These are phyloP conservation scores for Leucoraja erinaceus DNA, from an alignment of 2,113 vertebrate genomes.

Conservation along the genomic window DNA sequence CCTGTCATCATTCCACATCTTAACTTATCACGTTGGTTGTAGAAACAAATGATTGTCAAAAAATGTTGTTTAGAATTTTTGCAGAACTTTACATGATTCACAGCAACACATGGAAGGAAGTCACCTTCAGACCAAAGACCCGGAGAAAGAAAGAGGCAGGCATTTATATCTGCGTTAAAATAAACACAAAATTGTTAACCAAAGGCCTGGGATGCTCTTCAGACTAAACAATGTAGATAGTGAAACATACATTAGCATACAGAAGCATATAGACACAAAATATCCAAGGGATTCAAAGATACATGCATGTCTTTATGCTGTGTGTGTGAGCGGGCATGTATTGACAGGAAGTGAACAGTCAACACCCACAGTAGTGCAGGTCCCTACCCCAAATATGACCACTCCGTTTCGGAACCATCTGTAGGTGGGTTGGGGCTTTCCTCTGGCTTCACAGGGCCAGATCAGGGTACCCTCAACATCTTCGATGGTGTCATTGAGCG, in stretches of 20 bases:
- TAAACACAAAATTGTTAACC: background rate
- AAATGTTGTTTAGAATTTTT: background rate
- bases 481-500: conserved; percentile 78
- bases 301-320: background rate
- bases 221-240: background rate
- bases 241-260: background rate
- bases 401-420: conserved; percentile 82
- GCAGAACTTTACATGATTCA: background rate
- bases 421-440: conserved; percentile 79
- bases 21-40: background rate
- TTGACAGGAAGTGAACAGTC: background rate
- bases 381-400: background rate
- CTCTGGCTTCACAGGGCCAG: conserved; percentile 79
- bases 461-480: conserved; percentile 77
- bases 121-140: background rate
- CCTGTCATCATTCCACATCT: no score
- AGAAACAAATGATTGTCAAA: background rate
- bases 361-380: background rate
- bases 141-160: background rate
- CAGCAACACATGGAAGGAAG: background rate
- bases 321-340: no score
- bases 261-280: background rate
- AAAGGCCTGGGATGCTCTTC: background rate
- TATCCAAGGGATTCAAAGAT: background rate
- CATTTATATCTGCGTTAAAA: background rate